Evolutionary conservation across 1,140 invertebrate species (phyloP), one percentile per base, ranked within the genome.

Genomic region (Eumaeus atala): DNA sequence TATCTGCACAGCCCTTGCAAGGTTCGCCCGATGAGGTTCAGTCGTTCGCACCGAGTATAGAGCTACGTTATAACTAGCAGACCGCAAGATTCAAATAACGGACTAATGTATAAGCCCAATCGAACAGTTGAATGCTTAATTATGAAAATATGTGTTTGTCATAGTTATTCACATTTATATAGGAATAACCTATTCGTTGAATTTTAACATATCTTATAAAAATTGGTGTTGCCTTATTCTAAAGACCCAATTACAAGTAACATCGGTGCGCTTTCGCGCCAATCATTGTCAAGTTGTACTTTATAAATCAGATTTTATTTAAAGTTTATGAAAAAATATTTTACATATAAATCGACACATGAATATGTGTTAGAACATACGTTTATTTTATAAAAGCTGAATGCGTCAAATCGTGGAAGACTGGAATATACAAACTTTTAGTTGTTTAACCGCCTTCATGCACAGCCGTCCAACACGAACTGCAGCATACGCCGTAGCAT

Each of bases 71-170:
- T 63, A 67, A 68, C 62, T 69, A 77, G 61, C 71, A 64, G 59
- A 70, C 65, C 73, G 65, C 65, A 72, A 60, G 67, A 74, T 58
- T 81, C 71, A 72, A 60, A 67, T 68, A 55, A 66, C 21, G 21
- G 21, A 28, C 21, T 28, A 28, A 68, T 69, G 53, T 65, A 69
- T 73, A 80, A 80, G 74, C 72, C 71, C 62, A 74, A 68, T 75
- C 70, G 64, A 73, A 71, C 70, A 67, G 66, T 76, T 67, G 59
- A 70, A 75, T 70, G 63, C 72, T 66, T 54, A 56, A 61, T 70
- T 84, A 81, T 70, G 67, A 81, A 84, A 82, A 81, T 83, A 80
- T 70, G 54, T 70, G n/a, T n/a, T n/a, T n/a, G n/a, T n/a, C n/a
- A n/a, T n/a, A n/a, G n/a, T n/a, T n/a, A 68, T 56, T 64, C 66